Evolutionary conservation across 2,797 vertebrate genomes (phyloP).

Genomic region (Masticophis lateralis): DNA sequence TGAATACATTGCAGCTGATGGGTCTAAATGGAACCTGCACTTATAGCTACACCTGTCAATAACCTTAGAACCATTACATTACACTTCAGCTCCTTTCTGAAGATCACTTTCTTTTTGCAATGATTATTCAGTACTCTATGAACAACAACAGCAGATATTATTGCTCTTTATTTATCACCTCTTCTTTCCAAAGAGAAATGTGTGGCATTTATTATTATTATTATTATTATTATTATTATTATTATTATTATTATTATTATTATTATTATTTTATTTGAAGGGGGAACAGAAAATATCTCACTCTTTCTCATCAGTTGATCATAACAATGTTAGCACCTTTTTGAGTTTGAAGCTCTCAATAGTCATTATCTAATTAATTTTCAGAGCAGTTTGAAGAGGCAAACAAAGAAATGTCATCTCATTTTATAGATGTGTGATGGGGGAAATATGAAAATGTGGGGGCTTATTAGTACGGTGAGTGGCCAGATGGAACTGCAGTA

Average conservation of each 20-base stretch:
- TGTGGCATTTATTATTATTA: conserved; percentile 33
- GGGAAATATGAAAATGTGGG: conserved; percentile 49
- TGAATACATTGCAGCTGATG: conserved; percentile 69
- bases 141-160: conserved; percentile 70
- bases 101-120: conserved; percentile 71
- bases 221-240: not conserved
- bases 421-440: conserved; percentile 39
- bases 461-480: conserved; percentile 18
- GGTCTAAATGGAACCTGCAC: conserved; percentile 72
- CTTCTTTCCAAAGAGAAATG: conserved; percentile 61
- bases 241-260: not conserved
- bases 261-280: conserved; percentile 56
- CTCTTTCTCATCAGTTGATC: conserved; percentile 63
- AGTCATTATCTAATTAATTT: conserved; percentile 69
- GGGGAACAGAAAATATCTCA: conserved; percentile 63
- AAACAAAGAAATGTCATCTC: conserved; percentile 57
- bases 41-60: conserved; percentile 72
- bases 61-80: conserved; percentile 70
- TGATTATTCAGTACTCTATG: conserved; percentile 70
- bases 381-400: conserved; percentile 50
- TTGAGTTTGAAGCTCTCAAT: conserved; percentile 53
- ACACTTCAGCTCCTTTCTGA: conserved; percentile 68
- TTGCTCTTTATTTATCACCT: conserved; percentile 67
- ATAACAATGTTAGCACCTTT: conserved; percentile 64
- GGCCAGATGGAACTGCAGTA: not conserved